These are phyloP conservation scores for Psilopsiagon aurifrons DNA, from an alignment of 2,113 vertebrate species.

Conservation along the genomic window DNA sequence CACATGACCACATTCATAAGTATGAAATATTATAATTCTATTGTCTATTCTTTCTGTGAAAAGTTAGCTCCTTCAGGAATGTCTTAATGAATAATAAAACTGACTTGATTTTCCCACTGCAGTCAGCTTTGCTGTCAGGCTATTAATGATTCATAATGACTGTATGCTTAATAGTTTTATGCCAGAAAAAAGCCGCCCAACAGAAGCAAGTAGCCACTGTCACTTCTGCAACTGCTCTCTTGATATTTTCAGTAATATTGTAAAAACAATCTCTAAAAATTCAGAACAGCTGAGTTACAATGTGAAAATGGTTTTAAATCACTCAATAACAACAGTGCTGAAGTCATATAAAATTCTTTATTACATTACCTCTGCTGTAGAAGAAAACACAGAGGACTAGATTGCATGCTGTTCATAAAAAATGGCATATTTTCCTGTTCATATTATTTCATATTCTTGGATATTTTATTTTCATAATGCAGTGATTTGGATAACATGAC, in stretches of 20 bases:
- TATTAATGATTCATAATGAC: conserved; percentile 84
- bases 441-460: conserved; percentile 44
- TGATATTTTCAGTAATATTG: conserved; percentile 66
- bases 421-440: conserved; percentile 49
- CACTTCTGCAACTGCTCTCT: conserved; percentile 58
- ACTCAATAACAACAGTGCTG: conserved; percentile 54
- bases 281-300: conserved; percentile 67
- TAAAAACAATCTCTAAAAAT: conserved; percentile 68
- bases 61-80: conserved; percentile 78
- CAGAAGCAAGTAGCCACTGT: conserved; percentile 66
- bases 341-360: conserved; percentile 68
- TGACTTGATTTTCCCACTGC: conserved; percentile 79
- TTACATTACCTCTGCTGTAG: conserved; percentile 56
- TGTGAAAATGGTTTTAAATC: conserved; percentile 69
- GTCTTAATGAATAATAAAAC: conserved; percentile 85
- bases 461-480: conserved; percentile 67
- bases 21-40: conserved; percentile 78
- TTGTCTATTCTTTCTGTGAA: conserved; percentile 78
- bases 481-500: conserved; percentile 60
- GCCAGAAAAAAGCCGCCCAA: conserved; percentile 74
- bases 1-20: conserved; percentile 72
- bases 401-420: conserved; percentile 30
- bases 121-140: conserved; percentile 80
- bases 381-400: conserved; percentile 53
- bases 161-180: conserved; percentile 74